A percentile compares a stretch with the other conserved stretches of the same genome.
Evolutionary conservation across 2,113 vertebrate genomes (phyloP).

Genomic region (Muntiacus reevesi): DNA sequence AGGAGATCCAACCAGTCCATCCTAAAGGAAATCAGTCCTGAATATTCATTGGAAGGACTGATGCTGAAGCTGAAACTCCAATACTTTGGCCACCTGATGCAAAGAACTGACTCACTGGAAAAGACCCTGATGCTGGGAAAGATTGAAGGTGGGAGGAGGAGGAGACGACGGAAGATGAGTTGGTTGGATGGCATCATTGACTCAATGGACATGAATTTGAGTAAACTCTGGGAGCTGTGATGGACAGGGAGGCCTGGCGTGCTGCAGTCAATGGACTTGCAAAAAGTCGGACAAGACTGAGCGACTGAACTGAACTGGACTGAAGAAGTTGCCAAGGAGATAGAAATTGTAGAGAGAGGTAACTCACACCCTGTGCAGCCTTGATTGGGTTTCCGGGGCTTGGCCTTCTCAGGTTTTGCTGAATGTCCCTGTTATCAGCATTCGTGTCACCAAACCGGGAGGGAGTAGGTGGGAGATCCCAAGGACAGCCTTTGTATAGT

Average conservation of each 20-base stretch:
- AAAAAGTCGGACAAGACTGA: not conserved
- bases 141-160: not conserved
- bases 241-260: not conserved
- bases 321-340: not conserved
- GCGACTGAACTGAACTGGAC: not conserved
- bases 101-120: not conserved
- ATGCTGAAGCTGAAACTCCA: not conserved
- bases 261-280: not conserved
- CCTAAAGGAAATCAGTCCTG: not conserved
- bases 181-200: not conserved
- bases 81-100: not conserved
- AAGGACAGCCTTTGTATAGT: not conserved
- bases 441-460: not conserved
- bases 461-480: not conserved
- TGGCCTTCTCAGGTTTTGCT: not conserved
- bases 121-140: not conserved
- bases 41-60: not conserved
- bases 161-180: not conserved
- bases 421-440: not conserved
- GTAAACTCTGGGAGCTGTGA: not conserved
- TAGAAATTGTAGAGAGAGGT: not conserved
- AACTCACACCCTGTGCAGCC: not conserved
- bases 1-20: not conserved
- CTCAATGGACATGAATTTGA: not conserved
- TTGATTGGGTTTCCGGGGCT: not conserved